These are phyloP conservation scores for Eretmochelys imbricata DNA, from an alignment of 2,113 vertebrate species.

Conservation along the genomic window DNA sequence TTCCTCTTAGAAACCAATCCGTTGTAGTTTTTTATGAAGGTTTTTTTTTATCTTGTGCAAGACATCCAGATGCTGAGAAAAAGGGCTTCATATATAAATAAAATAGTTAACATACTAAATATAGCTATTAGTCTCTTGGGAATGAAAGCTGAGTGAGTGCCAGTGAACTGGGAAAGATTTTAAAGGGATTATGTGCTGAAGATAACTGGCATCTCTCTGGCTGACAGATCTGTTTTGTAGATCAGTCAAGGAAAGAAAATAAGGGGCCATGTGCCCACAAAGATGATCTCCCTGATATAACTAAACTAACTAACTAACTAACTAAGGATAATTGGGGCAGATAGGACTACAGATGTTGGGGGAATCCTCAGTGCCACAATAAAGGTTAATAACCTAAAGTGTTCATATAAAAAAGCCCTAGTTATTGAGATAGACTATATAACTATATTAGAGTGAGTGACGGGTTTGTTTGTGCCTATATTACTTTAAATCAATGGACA, in stretches of 20 bases:
- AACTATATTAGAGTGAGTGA: not conserved
- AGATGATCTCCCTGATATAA: slow-evolving; percentile 30
- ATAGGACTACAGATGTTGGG: not conserved
- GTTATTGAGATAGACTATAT: not conserved
- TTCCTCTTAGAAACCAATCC: not conserved
- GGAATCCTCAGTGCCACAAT: not conserved
- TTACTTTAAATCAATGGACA: not conserved
- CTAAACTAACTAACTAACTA: not conserved
- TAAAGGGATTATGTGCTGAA: slow-evolving; percentile 54
- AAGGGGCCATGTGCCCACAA: slow-evolving; percentile 30
- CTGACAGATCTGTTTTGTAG: slow-evolving; percentile 53
- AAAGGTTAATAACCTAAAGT: not conserved
- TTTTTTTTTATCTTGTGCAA: not conserved
- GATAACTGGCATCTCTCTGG: slow-evolving; percentile 7
- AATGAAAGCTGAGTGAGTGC: not conserved
- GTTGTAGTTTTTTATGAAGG: rapidly evolving
- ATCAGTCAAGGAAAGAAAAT: slow-evolving; percentile 43
- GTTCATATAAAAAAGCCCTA: not conserved
- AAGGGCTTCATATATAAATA: not conserved
- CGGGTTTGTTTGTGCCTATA: not conserved
- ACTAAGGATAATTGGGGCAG: not conserved
- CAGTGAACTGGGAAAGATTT: slow-evolving; percentile 27
- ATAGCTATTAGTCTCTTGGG: not conserved
- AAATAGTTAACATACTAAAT: not conserved
- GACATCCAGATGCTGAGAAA: not conserved